These are phyloP conservation scores for Contarinia nasturtii DNA, from an alignment of 1,140 invertebrate species.

Conservation along the genomic window DNA sequence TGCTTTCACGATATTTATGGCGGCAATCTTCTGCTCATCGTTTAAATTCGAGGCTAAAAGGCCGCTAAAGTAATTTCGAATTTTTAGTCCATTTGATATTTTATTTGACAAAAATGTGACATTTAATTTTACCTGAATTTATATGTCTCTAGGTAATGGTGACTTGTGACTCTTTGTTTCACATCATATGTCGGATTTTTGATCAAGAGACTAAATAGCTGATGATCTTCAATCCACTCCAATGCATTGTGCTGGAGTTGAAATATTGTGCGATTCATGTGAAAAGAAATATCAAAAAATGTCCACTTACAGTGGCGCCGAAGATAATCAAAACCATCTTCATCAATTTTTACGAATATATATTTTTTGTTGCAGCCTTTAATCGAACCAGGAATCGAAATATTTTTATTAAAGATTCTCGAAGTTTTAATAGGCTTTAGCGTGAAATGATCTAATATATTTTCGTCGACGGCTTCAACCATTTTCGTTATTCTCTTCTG, in stretches of 20 bases:
- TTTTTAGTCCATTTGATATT: background rate
- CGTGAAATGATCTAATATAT: background rate
- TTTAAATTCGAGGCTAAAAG: constrained; percentile 25
- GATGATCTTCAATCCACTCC: background rate
- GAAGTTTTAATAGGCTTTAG: background rate
- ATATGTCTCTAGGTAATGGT: background rate
- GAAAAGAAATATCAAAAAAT: constrained; percentile 28
- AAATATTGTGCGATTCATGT: constrained; percentile 23
- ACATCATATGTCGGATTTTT: background rate
- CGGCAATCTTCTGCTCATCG: constrained; percentile 39
- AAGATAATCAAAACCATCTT: background rate
- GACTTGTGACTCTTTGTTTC: background rate
- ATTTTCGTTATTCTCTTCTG: background rate
- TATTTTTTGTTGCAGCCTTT: too few species aligned
- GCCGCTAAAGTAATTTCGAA: background rate
- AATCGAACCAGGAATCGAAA: too few species aligned
- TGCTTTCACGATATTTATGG: constrained; percentile 37
- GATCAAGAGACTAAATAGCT: background rate
- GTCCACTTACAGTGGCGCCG: background rate
- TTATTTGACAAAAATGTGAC: too few species aligned
- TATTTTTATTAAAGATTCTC: too few species aligned
- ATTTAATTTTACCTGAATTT: background rate
- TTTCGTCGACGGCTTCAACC: background rate
- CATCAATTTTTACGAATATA: background rate
- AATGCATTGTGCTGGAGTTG: background rate